phyloP scores from a whole-genome alignment of 2,113 vertebrate species.

The Tursiops truncatus region DNA sequence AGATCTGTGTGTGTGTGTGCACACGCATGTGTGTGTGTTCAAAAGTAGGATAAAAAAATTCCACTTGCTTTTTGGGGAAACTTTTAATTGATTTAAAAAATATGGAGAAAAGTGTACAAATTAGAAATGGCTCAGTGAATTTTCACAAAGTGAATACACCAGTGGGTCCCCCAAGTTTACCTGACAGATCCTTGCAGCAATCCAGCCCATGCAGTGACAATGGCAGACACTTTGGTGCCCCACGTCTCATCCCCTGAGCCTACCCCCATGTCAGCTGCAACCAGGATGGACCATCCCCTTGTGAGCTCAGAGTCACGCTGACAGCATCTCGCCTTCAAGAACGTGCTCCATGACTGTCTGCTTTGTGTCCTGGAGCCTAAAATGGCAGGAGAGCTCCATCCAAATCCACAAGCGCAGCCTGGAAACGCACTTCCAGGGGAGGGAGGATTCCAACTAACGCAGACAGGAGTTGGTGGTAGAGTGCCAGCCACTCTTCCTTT shows the following conservation, averaged over 20 bases:
- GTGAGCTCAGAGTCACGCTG: neutral
- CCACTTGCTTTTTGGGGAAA: neutral
- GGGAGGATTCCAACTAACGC: fast-evolving
- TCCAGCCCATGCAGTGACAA: neutral
- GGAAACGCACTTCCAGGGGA: neutral
- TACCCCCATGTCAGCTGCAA: neutral
- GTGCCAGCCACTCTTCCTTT: neutral
- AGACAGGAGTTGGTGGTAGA: neutral
- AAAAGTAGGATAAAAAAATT: slow-evolving; percentile 14
- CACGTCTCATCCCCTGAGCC: neutral
- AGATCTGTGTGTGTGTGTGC: neutral
- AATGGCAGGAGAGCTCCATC: neutral
- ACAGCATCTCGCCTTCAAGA: neutral
- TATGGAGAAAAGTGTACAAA: neutral
- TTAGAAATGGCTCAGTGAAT: neutral
- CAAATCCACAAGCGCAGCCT: neutral
- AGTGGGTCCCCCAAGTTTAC: neutral
- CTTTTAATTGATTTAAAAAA: neutral
- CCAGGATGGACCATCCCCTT: fast-evolving
- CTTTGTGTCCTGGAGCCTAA: neutral
- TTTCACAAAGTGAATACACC: neutral
- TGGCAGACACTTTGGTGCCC: neutral
- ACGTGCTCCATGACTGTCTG: neutral
- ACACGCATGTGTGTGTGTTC: neutral
- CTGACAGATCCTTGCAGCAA: neutral